These are phyloP conservation scores for Tachina grossa DNA, from an alignment of 2,888 invertebrate species.

Conservation along the genomic window DNA sequence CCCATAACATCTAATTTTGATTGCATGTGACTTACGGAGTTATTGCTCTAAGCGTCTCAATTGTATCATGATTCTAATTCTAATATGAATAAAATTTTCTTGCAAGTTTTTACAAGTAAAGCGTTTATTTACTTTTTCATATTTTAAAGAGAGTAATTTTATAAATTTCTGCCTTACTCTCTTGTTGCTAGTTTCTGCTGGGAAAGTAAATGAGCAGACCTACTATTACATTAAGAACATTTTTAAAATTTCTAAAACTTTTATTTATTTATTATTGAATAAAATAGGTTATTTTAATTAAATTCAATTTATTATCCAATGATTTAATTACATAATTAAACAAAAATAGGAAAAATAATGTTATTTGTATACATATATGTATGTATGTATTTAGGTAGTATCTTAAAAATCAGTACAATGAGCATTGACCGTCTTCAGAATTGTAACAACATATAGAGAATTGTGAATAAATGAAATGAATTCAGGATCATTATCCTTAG, in stretches of 20 bases:
- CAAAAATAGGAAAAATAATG: slow-evolving; percentile 49
- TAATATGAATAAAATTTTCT: too few species aligned
- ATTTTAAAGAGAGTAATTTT: too few species aligned
- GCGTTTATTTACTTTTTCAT: too few species aligned
- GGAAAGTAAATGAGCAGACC: too few species aligned
- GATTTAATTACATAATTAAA: slow-evolving; percentile 36
- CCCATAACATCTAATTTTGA: too few species aligned
- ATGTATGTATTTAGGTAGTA: neutral
- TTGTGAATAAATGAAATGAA: slow-evolving; percentile 4
- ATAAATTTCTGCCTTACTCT: too few species aligned
- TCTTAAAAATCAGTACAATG: slow-evolving; percentile 35
- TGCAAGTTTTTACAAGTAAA: too few species aligned
- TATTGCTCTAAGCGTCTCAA: too few species aligned
- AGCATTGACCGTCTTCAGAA: slow-evolving; percentile 9
- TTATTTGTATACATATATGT: slow-evolving; percentile 7
- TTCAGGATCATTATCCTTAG: neutral
- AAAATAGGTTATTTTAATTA: slow-evolving; percentile 56
- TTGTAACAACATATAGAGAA: neutral
- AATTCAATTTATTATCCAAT: slow-evolving; percentile 58
- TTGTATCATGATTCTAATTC: too few species aligned
- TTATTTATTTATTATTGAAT: slow-evolving; percentile 57
- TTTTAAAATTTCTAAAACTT: slow-evolving; percentile 60
- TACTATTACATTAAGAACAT: too few species aligned
- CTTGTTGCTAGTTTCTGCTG: too few species aligned
- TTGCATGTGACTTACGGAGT: too few species aligned